Conservation (phyloP, 2,113 vertebrate genomes). For the Tamias sibiricus region DNA sequence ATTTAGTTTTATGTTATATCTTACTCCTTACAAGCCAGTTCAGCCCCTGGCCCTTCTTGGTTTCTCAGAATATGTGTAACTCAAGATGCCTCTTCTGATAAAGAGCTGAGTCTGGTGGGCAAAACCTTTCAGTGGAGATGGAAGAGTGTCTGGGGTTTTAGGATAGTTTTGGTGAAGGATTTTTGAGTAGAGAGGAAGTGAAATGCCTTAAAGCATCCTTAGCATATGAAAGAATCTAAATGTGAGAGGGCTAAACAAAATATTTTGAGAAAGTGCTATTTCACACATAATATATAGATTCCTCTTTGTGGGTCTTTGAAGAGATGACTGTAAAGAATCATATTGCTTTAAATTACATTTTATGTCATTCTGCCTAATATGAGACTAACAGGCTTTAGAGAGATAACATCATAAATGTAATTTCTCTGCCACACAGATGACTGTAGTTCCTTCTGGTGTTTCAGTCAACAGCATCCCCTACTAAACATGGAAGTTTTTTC, state of each 20-base stretch:
- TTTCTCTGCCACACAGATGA: background rate
- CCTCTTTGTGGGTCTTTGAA: background rate
- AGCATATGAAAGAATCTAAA: constrained; percentile 17
- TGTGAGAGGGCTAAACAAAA: background rate
- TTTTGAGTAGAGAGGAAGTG: constrained; percentile 43
- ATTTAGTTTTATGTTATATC: background rate
- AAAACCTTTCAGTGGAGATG: background rate
- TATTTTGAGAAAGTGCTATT: constrained; percentile 18
- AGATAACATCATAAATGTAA: constrained; percentile 8
- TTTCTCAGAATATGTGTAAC: background rate
- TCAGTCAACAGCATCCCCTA: background rate
- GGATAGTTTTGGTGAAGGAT: background rate
- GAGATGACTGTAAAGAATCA: background rate
- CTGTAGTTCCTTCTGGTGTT: background rate
- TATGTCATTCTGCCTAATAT: background rate
- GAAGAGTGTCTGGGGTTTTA: background rate
- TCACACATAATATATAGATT: background rate
- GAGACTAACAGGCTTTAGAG: background rate
- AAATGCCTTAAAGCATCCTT: background rate
- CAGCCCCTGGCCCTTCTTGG: background rate
- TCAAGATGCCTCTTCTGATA: background rate
- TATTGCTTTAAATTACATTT: constrained; percentile 54
- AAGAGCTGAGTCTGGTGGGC: background rate
- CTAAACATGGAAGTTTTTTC: constrained; percentile 4
- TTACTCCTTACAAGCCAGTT: background rate